Evolutionary conservation across 2,797 vertebrate genomes (phyloP), one percentile per base, ranked within the genome.

Genomic region (Trachurus trachurus): DNA sequence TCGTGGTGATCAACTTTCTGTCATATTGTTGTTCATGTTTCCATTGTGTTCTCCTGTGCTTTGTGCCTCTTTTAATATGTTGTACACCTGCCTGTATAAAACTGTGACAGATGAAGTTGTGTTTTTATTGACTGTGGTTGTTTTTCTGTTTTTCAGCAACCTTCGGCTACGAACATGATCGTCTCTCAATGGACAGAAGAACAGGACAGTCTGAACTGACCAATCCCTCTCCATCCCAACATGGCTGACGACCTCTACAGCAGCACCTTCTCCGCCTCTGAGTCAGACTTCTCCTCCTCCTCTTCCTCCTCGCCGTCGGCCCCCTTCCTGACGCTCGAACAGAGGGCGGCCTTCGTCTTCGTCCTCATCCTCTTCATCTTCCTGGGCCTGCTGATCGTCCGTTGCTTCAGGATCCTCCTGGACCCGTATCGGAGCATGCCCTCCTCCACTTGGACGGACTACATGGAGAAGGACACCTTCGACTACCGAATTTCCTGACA

Each of bases 351-450:
- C 69, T 96, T 96, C 47, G 66, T 96, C 69, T 95, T 96, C 3
- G 92, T 96, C 71, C 90, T 96, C 79, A 91, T 96, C 65, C 96
- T 96, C 80, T 95, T 96, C 76, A 88, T 96, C 79, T 95, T 96
- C 88, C 82, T 96, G 70, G 95, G 95, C 21, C 85, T 96, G 54
- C 92, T 96, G 74, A 95, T 96, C 1, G 92, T 96, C 13, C 95
- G 95, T 29, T 96, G 96, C 68, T 96, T 96, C 87, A 92, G 95
- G 56, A 96, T 96, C 87, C 94, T 96, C 1, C 86, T 96, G 70
- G 96, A 96, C 83, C 96, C 95, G 2, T 96, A 96, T 83, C 94
- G 94, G 8, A 96, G 95, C 89, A 96, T 96, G 95, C 95, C 96
- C 0, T 93, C 95, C 52, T 96, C 96, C 73, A 96, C 94, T 31